Evolutionary conservation across 2,888 invertebrate species (phyloP), one percentile per base, ranked within the genome.

Genomic region (Pseudococcus jackbeardsleyi): DNA sequence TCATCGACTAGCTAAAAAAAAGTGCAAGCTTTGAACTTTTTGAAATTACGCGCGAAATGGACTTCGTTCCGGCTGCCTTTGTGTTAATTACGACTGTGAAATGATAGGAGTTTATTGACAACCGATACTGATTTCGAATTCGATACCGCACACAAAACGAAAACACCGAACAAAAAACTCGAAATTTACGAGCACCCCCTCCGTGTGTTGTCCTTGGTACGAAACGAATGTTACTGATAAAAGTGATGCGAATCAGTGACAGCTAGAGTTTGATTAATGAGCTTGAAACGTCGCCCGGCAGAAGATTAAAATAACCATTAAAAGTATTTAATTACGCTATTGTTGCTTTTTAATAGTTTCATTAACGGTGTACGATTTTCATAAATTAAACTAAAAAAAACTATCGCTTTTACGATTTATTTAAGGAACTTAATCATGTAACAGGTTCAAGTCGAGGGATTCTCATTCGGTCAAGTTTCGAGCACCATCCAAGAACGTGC

Each of bases 271-370:
- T 82, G 79, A 82, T 82, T 42, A 82, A 82, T 46, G 79, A 82
- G 46, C 46, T 46, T 82, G 19, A 46, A 82, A 46, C 79, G 79
- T 82, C 46, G 79, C 15, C 9, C 6, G 11, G 46, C 79, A 8
- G 79, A 82, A 19, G 42, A 82, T 82, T 82, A 82, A 82, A 82
- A 82, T 46, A 42, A n/a, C 79, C 79, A 82, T 82, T 82, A 82
- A 22, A 82, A 77, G 39, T 42, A 82, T 82, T 82, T 82, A 82
- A 82, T 82, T 82, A 85, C 33, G 59, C 64, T 59, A 85, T 85
- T 85, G 85, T 85, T 85, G 39, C 39, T 85, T 50, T 64, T 64
- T 85, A 85, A 85, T 85, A 85, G 59, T 85, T 85, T 85, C 64
- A 85, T 85, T 85, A 85, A 85, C 85, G 64, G 85, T 59, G 85